phyloP scores from a whole-genome alignment of 2,888 invertebrate genomes.

The Miltochrista miniata region DNA sequence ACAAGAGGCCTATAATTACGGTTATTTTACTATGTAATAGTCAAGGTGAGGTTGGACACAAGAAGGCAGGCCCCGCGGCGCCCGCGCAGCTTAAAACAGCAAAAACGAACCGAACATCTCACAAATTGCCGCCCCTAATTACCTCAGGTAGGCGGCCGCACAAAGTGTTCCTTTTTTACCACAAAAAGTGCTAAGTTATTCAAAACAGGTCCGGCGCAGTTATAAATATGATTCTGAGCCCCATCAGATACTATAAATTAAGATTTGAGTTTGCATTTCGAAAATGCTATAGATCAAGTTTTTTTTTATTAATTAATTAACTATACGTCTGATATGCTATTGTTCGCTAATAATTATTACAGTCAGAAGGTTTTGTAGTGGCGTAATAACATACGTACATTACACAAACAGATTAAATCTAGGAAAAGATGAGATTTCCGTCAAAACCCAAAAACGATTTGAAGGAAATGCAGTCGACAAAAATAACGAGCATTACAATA shows the following conservation, averaged over 20 bases:
- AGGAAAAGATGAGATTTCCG: slow-evolving; percentile 24
- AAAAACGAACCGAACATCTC: slow-evolving; percentile 47
- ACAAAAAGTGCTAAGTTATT: slow-evolving; percentile 67
- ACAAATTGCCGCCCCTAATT: slow-evolving; percentile 71
- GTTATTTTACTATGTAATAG: slow-evolving; percentile 32
- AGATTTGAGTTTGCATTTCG: slow-evolving; percentile 26
- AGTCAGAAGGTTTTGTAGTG: slow-evolving; percentile 15
- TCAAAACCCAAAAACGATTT: slow-evolving; percentile 25
- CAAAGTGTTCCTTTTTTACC: slow-evolving; percentile 47
- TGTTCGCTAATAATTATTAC: slow-evolving; percentile 19
- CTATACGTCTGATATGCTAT: slow-evolving; percentile 17
- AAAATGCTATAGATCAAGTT: slow-evolving; percentile 18
- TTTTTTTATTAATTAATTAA: slow-evolving; percentile 26
- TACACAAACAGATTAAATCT: slow-evolving; percentile 15
- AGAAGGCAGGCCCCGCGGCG: slow-evolving; percentile 39
- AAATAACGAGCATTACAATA: slow-evolving; percentile 37
- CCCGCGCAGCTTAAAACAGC: slow-evolving; percentile 43
- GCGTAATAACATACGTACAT: slow-evolving; percentile 17
- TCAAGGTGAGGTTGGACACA: slow-evolving; percentile 28
- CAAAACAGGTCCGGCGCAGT: slow-evolving; percentile 45
- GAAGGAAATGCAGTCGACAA: slow-evolving; percentile 17
- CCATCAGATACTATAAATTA: slow-evolving; percentile 39
- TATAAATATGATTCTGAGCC: slow-evolving; percentile 47
- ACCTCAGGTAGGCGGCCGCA: slow-evolving; percentile 66
- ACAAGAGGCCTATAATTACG: slow-evolving; percentile 25